phyloP scores from a whole-genome alignment of 64 coral and sea anemone species.

The Acropora tenuis region DNA sequence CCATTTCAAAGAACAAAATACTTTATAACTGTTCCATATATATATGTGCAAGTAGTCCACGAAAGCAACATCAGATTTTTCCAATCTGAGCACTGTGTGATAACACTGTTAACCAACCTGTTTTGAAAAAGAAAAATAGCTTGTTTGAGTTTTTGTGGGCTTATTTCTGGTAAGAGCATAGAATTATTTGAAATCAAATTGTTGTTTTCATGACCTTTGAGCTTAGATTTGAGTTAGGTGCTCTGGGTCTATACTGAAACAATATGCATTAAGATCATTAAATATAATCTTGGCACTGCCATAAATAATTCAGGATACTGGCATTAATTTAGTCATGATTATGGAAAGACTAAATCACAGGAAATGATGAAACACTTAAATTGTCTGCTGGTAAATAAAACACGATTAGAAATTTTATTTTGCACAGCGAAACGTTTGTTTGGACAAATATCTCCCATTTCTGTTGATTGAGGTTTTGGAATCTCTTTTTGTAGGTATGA shows the following conservation, averaged over 20 bases:
- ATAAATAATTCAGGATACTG: background rate
- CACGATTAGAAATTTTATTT: too few relatives aligned
- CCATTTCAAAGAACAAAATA: background rate
- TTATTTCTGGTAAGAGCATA: too few relatives aligned
- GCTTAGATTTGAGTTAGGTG: background rate
- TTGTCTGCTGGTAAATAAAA: too few relatives aligned
- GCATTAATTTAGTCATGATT: background rate
- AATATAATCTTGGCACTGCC: background rate
- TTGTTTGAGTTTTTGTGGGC: background rate
- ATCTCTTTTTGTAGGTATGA: background rate
- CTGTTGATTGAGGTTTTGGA: too few relatives aligned
- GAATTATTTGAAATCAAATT: background rate
- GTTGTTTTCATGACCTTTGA: background rate
- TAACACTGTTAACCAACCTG: too few relatives aligned
- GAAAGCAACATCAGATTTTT: background rate
- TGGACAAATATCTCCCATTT: too few relatives aligned
- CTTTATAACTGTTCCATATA: constrained; percentile 1
- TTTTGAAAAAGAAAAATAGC: too few relatives aligned
- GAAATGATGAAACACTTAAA: too few relatives aligned
- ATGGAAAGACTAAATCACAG: too few relatives aligned
- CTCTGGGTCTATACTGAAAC: background rate
- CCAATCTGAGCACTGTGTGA: too few relatives aligned
- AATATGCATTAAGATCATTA: background rate
- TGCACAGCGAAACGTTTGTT: too few relatives aligned
- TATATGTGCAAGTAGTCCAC: background rate